Percentiles rank a stretch among this genome's conserved stretches.
These are phyloP conservation scores for Drosophila sproati DNA, from an alignment of 1,140 invertebrate genomes.

Conservation along the genomic window DNA sequence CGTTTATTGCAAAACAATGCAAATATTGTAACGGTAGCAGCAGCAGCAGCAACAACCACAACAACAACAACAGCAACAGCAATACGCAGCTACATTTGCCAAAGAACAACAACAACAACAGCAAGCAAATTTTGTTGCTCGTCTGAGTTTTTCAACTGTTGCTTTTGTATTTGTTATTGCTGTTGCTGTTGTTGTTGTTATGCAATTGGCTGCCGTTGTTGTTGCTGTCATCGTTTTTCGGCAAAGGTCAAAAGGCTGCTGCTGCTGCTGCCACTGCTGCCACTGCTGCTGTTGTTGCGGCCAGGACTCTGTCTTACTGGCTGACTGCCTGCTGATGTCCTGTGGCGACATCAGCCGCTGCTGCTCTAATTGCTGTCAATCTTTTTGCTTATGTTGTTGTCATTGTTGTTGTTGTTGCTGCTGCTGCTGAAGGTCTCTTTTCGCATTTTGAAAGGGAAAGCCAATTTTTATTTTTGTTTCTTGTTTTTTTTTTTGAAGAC, in stretches of 20 bases:
- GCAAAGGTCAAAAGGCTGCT: conserved; percentile 52
- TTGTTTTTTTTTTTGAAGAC: conserved; percentile 9
- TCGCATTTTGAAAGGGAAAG: conserved; percentile 63
- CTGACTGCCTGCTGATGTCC: conserved; percentile 56
- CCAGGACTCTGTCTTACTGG: neutral
- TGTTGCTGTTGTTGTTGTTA: conserved; percentile 34
- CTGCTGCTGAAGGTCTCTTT: conserved; percentile 23
- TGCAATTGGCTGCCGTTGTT: conserved; percentile 40
- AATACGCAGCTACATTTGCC: too few species aligned
- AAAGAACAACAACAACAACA: conserved; percentile 13
- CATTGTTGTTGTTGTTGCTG: conserved; percentile 15
- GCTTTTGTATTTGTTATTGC: conserved; percentile 31
- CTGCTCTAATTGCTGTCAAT: conserved; percentile 77
- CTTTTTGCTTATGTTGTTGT: conserved; percentile 33
- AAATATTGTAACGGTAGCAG: conserved; percentile 60
- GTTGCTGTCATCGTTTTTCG: conserved; percentile 43
- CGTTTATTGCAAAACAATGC: conserved; percentile 81
- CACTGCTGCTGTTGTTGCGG: neutral
- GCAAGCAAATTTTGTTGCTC: conserved; percentile 2
- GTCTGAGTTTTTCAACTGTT: conserved; percentile 57
- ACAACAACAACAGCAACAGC: neutral
- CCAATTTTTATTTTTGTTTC: conserved; percentile 29
- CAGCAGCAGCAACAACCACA: conserved; percentile 22
- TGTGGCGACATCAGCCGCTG: conserved; percentile 45
- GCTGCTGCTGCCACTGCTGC: conserved; percentile 14